phyloP scores from a whole-genome alignment of 2,888 invertebrate species.

The Sisyra terminalis region DNA sequence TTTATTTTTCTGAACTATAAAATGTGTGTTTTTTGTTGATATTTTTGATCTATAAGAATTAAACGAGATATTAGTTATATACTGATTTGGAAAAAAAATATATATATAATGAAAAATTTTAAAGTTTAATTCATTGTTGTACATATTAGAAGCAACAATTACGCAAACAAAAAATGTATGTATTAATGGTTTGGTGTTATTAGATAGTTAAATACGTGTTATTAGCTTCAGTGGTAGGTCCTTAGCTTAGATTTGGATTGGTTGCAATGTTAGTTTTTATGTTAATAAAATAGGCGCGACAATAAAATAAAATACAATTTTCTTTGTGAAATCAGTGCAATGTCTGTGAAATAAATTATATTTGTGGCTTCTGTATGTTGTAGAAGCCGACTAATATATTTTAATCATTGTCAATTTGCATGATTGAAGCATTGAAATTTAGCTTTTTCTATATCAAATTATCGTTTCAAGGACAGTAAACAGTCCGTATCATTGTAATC shows the following conservation, averaged over 20 bases:
- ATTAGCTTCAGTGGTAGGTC: conserved; percentile 1
- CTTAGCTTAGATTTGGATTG: conserved; percentile 6
- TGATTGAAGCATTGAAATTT: background rate
- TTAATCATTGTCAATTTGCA: background rate
- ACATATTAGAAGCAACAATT: conserved; percentile 18
- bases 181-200: conserved; percentile 23
- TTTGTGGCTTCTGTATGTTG: background rate
- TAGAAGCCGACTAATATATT: background rate
- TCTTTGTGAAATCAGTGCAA: background rate
- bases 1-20: background rate
- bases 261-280: conserved; percentile 3
- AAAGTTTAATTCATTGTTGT: conserved; percentile 17
- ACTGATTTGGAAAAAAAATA: background rate
- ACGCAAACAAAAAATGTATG: conserved; percentile 17
- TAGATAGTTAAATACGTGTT: conserved; percentile 6
- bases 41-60: background rate
- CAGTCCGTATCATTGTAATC: background rate
- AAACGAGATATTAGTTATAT: background rate
- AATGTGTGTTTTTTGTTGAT: background rate
- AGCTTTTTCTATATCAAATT: background rate
- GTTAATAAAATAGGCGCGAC: background rate
- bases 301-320: background rate
- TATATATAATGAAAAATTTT: background rate
- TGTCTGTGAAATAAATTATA: background rate
- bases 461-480: background rate